phyloP scores from a whole-genome alignment of 92 coral and sea anemone genomes.

The Phenganax stokvisi region DNA sequence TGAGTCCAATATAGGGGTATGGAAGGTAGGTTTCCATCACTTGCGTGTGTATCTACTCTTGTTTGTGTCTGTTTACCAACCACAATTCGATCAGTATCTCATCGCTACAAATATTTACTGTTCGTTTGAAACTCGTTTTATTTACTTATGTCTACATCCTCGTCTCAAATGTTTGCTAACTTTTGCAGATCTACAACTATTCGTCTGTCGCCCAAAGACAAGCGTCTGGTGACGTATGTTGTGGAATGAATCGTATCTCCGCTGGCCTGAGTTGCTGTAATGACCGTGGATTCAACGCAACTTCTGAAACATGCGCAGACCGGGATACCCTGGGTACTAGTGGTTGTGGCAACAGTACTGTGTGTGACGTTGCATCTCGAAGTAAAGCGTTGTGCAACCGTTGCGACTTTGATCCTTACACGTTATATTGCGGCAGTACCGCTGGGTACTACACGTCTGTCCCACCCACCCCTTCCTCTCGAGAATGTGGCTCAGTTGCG shows the following conservation, averaged over 20 bases:
- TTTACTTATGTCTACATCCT: too few species aligned
- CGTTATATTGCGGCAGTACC: conserved; percentile 60
- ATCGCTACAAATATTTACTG: neutral
- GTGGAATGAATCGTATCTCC: conserved; percentile 58
- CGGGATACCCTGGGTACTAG: conserved; percentile 50
- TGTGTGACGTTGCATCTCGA: conserved; percentile 61
- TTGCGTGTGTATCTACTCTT: neutral
- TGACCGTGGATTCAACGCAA: conserved; percentile 63
- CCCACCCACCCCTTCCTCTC: conserved; percentile 63
- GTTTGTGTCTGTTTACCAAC: neutral
- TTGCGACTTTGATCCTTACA: conserved; percentile 65
- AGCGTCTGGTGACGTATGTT: conserved; percentile 63
- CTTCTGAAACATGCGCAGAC: conserved; percentile 75
- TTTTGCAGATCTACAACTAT: conserved; percentile 76
- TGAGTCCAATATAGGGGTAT: conserved; percentile 52
- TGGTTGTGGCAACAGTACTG: conserved; percentile 86
- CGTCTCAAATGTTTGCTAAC: neutral
- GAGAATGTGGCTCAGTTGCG: conserved; percentile 56
- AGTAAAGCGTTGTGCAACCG: conserved; percentile 70
- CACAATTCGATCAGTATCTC: neutral
- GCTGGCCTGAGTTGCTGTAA: conserved; percentile 71
- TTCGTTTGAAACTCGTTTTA: too few species aligned
- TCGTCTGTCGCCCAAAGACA: conserved; percentile 62
- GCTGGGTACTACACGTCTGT: conserved; percentile 62
- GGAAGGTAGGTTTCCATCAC: conserved; percentile 55